Conservation (phyloP, 2,113 vertebrate genomes). For the Rousettus leschenaultii region DNA sequence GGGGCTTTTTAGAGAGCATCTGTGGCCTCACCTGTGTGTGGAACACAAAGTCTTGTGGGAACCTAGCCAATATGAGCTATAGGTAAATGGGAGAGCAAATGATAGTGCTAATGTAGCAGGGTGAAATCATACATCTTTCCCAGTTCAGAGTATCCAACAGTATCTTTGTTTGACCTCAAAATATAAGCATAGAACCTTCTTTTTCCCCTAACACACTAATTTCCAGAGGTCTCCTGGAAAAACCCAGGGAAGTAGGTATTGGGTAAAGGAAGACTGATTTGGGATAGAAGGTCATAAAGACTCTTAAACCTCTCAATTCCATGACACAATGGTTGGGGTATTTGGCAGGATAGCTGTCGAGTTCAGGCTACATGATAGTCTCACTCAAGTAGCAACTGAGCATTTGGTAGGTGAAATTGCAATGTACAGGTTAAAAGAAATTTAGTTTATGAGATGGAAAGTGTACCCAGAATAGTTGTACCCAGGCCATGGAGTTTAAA, state of each 20-base stretch:
- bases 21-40: neutral
- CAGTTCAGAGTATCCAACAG: neutral
- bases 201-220: neutral
- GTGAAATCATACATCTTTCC: neutral
- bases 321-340: no score
- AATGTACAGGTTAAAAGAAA: neutral
- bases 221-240: neutral
- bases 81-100: neutral
- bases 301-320: neutral
- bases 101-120: neutral
- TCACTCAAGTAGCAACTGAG: neutral
- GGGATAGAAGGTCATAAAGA: neutral
- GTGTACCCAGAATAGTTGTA: neutral
- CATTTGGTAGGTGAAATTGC: neutral
- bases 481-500: no score
- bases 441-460: neutral
- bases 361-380: neutral
- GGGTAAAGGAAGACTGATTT: neutral
- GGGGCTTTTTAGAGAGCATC: neutral
- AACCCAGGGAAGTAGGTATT: neutral
- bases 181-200: neutral
- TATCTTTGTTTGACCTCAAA: neutral
- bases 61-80: neutral
- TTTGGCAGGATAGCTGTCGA: neutral
- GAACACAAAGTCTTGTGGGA: neutral